Evolutionary conservation across 2,888 invertebrate species (phyloP), one percentile per base, ranked within the genome.

Genomic region (Xestia c-nigrum): DNA sequence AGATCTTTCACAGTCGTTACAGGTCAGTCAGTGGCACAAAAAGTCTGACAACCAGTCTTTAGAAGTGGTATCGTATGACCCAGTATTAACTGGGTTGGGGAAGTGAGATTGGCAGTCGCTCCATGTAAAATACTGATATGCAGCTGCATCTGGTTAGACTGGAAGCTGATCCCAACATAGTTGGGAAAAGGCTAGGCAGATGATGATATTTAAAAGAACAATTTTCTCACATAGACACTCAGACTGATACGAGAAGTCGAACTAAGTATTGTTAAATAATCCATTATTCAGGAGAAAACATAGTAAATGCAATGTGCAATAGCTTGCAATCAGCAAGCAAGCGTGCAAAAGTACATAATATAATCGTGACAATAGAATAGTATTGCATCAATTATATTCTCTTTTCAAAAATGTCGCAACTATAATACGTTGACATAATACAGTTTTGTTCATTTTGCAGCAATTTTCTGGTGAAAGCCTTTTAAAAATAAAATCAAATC

Each of bases 391-490:
- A 43, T 31, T 16, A 31, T 47, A 61, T 10, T 59, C n/a, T 47
- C 16, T 24, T 50, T 7, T 3, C 3, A 64, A n/a, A n/a, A 57
- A 74, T 63, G n/a, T 74, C 61, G 16, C 78, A 73, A 63, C n/a
- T 55, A 31, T 31, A 31, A 31, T 31, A 0, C 21, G 24, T 64
- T 79, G 52, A 68, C 40, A 72, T 64, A 38, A 64, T 9, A 14
- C 21, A 55, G n/a, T 46, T 61, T 68, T 50, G 46, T 65, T 74
- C 10, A 12, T 81, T 69, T 81, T 72, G 40, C 1, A 52, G 4
- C 40, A 72, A 72, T 69, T 63, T 69, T 21, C 46, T 40, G 24
- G 82, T 72, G 82, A 83, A 83, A 79, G 82, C 61, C 52, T 7
- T 46, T 78, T 52, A n/a, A 59, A 66, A 69, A 69, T 31, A 74